Base-by-base conservation (phyloP, 2,888 invertebrate genomes). In the Melanostoma scalare region DNA sequence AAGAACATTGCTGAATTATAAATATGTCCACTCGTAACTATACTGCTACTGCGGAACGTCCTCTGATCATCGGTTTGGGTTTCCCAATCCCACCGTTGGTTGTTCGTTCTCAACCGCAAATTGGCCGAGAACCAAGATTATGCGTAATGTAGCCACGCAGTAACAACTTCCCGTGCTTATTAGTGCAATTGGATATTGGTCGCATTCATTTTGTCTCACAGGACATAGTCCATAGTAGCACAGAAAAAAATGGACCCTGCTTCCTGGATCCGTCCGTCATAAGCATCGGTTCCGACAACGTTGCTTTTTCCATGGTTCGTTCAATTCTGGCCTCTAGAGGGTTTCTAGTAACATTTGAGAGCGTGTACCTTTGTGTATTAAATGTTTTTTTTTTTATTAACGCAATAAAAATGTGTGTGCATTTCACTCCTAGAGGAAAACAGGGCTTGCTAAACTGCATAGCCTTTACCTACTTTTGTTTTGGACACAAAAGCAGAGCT, bases 311-410 rank as follows among this genome's bases (percentile, higher is more conserved):
- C 40, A 42, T 65, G 65, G 65, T 52, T 72, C 72, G 48, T 72
- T 78, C 60, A 78, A 60, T 72, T 67, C 67, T 74, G 73, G 77
- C 82, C 82, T 78, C 77, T 73, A 69, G 78, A 77, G 78, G 73
- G 82, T 82, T 78, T 82, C 82, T 53, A 82, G 82, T 78, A 78
- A 77, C 82, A 77, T 78, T 82, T 42, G 82, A 82, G 82, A 82
- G 61, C 68, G 56, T 82, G 82, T 82, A 65, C 77, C 69, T 74
- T 82, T 78, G 82, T 82, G 73, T 68, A 67, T 76, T 77, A 60
- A 55, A 61, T 61, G 72, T 77, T 65, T 81, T 77, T 60, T 60
- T 73, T 58, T 68, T 38, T 20, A 38, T 36, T 50, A 67, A 63
- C 44, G 38, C 48, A 48, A 38, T 63, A 50, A 36, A 8, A 63